Base-by-base conservation (phyloP, 2,797 vertebrate species). In the Lindbergichthys nudifrons region DNA sequence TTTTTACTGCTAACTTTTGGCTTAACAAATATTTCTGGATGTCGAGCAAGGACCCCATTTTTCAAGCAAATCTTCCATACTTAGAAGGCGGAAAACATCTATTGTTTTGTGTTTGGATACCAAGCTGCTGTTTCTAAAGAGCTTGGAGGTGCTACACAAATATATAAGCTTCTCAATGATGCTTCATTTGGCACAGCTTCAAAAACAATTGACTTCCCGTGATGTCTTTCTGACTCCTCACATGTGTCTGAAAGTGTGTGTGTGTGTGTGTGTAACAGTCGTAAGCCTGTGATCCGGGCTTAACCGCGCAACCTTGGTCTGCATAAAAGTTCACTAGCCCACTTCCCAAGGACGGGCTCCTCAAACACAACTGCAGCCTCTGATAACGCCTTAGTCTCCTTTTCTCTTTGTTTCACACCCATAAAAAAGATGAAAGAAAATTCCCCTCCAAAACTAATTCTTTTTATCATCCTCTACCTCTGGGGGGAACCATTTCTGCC, bases 151-250 rank as follows among this genome's bases (percentile, higher is more conserved):
- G 87, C 86, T 72, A 70, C 80, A 83, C 76, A 89, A 90, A 86
- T 86, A 88, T 83, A 81, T 78, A 88, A 90, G 87, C 74, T 72
- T 60, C 79, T 88, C 87, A 87, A 70, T 61, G 70, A 67, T 46
- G 87, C 87, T 90, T 85, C 88, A 90, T 92, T 92, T 84, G 75
- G 71, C 79, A 67, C 46, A n/a, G 79, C 81, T 89, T 93, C 77
- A 83, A 88, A 92, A 89, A 85, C 82, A 87, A 90, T 81, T 80
- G 81, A 89, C 83, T 90, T 77, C 66, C 65, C 69, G 43, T 85
- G 88, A 86, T 88, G 69, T 80, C 66, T 74, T 84, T 84, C 79
- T 59, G 70, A 50, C 13, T 47, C 30, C 71, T 58, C 12, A 65
- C 57, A 48, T 65, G 56, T 43, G 62, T 69, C 64, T 73, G 76